Evolutionary conservation across 2,888 invertebrate species (phyloP).

Genomic region (Cheilosia scutellata): DNA sequence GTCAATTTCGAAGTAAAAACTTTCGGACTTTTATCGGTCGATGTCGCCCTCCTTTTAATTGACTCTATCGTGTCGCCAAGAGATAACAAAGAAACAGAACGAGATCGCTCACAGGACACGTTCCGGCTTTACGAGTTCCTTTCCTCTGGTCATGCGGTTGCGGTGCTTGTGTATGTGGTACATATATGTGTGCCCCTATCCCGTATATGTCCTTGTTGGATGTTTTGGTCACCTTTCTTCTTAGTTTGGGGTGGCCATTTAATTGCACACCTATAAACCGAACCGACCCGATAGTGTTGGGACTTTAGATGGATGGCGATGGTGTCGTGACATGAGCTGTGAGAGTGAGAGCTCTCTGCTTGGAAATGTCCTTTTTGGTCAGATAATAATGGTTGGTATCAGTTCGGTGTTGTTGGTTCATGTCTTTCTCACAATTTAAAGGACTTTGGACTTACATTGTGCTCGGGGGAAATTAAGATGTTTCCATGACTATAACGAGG

Average conservation of each 20-base stretch:
- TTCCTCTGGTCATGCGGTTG: slow-evolving; percentile 19
- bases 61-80: slow-evolving; percentile 72
- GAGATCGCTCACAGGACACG: slow-evolving; percentile 50
- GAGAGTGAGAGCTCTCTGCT: slow-evolving; percentile 20
- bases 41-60: slow-evolving; percentile 73
- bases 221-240: slow-evolving; percentile 44
- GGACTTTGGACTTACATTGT: slow-evolving; percentile 41
- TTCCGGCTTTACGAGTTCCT: slow-evolving; percentile 37
- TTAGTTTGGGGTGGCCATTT: slow-evolving; percentile 44
- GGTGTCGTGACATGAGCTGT: slow-evolving; percentile 21
- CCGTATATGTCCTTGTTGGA: slow-evolving; percentile 54
- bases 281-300: not conserved
- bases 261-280: slow-evolving; percentile 50
- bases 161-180: slow-evolving; percentile 4
- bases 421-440: slow-evolving; percentile 47
- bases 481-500: slow-evolving; percentile 16
- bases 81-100: slow-evolving; percentile 66
- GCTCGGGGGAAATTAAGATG: slow-evolving; percentile 63
- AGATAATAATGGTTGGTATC: slow-evolving; percentile 51
- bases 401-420: slow-evolving; percentile 24
- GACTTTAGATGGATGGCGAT: slow-evolving; percentile 4
- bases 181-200: slow-evolving; percentile 13
- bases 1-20: slow-evolving; percentile 74
- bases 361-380: slow-evolving; percentile 42
- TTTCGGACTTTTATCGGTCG: slow-evolving; percentile 73